Conservation (phyloP, 2,888 invertebrate genomes). For the Helicoverpa assulta region DNA sequence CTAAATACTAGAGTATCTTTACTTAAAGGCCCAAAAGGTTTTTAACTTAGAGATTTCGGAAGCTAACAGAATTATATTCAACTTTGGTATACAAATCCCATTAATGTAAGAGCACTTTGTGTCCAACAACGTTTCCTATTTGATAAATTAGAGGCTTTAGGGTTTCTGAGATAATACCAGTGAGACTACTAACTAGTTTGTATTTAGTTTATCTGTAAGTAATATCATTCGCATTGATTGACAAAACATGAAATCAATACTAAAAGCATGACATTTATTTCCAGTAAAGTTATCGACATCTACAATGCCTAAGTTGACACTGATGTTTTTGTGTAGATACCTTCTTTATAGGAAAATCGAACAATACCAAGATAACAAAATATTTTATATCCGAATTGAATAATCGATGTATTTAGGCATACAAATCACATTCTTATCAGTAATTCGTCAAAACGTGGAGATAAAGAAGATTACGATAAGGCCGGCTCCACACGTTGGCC, state of each 20-base stretch:
- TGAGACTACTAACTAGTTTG: slow-evolving; percentile 40
- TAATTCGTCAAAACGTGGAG: slow-evolving; percentile 12
- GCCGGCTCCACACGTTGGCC: no score
- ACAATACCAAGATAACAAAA: not conserved
- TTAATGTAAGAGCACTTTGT: slow-evolving; percentile 52
- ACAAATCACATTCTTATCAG: not conserved
- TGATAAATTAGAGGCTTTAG: slow-evolving; percentile 49
- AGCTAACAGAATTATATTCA: slow-evolving; percentile 35
- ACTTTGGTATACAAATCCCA: slow-evolving; percentile 50
- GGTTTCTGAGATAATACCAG: slow-evolving; percentile 31
- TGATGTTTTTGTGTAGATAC: no score
- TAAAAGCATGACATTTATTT: no score
- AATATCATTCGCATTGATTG: no score
- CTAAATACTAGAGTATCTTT: slow-evolving; percentile 35
- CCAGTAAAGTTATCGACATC: no score
- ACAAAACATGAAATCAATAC: no score
- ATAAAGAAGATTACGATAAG: slow-evolving; percentile 30
- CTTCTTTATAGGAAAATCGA: no score
- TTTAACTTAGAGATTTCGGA: slow-evolving; percentile 48
- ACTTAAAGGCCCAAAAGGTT: slow-evolving; percentile 42
- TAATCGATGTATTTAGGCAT: not conserved
- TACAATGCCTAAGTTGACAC: no score
- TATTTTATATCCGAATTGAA: not conserved
- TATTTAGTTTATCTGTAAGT: slow-evolving; percentile 12
- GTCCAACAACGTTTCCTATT: slow-evolving; percentile 47